These are phyloP conservation scores for Eupeodes corollae DNA, from an alignment of 1,140 invertebrate genomes.

Conservation along the genomic window DNA sequence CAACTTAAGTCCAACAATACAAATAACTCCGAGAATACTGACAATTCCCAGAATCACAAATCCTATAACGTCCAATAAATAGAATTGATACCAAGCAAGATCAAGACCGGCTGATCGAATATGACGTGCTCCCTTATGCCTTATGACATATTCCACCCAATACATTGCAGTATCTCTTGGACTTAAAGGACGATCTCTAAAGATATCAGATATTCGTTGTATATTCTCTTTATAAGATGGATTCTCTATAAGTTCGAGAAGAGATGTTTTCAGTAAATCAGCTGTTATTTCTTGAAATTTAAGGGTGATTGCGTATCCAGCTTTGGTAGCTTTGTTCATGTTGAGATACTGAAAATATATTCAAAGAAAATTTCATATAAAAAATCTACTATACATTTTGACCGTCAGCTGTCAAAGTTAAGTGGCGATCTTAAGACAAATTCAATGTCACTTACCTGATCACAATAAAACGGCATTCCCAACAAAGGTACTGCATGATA, in stretches of 20 bases:
- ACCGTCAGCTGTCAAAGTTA: not conserved
- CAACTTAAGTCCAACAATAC: too few species aligned
- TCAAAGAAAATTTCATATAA: not conserved
- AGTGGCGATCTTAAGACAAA: too few species aligned
- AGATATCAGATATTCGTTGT: constrained; percentile 35
- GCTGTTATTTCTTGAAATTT: constrained; percentile 25
- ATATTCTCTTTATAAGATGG: constrained; percentile 35
- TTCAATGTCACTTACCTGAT: too few species aligned
- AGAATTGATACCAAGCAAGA: constrained; percentile 48
- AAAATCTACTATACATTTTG: not conserved
- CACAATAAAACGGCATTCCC: constrained; percentile 47
- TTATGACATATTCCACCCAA: constrained; percentile 51
- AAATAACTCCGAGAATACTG: not conserved
- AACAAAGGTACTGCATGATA: constrained; percentile 48
- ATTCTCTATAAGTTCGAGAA: constrained; percentile 39
- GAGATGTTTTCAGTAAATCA: constrained; percentile 26
- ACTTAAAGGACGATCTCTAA: constrained; percentile 42
- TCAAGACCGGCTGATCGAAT: constrained; percentile 43
- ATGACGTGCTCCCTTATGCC: constrained; percentile 44
- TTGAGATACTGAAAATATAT: constrained; percentile 12
- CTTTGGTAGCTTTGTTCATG: constrained; percentile 12
- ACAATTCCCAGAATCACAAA: not conserved
- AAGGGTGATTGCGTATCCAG: constrained; percentile 17
- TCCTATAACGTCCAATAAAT: constrained; percentile 45
- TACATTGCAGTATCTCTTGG: constrained; percentile 45